phyloP scores from a whole-genome alignment of 2,888 invertebrate genomes.

The Drepana falcataria region DNA sequence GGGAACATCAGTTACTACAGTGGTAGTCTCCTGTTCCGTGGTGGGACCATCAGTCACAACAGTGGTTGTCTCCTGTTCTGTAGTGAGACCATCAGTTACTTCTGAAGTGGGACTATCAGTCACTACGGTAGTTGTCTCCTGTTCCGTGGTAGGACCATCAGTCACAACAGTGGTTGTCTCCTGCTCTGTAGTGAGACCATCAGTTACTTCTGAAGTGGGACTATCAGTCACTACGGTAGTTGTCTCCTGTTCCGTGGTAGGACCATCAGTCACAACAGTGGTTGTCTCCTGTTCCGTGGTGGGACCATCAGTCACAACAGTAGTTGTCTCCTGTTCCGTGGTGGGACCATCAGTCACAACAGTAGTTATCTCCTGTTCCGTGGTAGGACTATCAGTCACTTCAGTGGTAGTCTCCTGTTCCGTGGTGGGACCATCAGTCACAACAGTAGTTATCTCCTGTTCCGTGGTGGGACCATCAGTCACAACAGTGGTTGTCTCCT shows the following conservation, averaged over 20 bases:
- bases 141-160: neutral
- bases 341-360: neutral
- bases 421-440: neutral
- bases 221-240: neutral
- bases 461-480: neutral
- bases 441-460: neutral
- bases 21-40: constrained; percentile 3
- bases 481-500: neutral
- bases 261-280: neutral
- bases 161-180: neutral
- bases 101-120: constrained; percentile 2
- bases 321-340: neutral
- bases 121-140: neutral
- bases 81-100: neutral
- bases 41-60: constrained; percentile 3
- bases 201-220: constrained; percentile 1
- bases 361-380: neutral
- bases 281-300: constrained; percentile 1
- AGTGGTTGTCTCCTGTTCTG: neutral
- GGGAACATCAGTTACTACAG: neutral
- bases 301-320: neutral
- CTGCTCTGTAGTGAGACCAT: constrained; percentile 5
- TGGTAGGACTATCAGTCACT: neutral
- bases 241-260: neutral
- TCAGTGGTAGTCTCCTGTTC: neutral